A percentile compares a stretch with the other conserved stretches of the same genome.
Evolutionary conservation across 2,113 vertebrate species (phyloP).

Genomic region (Edolisoma coerulescens): DNA sequence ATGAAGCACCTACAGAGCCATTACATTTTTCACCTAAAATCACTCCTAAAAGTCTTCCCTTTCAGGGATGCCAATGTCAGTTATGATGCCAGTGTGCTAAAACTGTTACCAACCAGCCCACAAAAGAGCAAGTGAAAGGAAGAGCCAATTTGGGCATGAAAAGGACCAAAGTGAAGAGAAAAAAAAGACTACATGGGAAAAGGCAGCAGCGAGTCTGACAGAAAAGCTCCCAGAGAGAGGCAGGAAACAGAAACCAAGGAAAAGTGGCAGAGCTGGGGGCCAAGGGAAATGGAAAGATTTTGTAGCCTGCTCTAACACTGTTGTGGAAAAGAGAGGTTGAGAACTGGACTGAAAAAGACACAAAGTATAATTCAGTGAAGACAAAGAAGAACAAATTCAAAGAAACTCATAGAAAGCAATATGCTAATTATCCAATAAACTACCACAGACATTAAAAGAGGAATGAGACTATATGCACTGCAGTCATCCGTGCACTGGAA

Average conservation of each 20-base stretch:
- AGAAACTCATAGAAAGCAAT: background rate
- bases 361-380: background rate
- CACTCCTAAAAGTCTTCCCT: background rate
- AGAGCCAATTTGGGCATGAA: background rate
- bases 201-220: background rate
- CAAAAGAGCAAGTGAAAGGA: background rate
- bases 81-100: background rate
- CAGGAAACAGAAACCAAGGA: background rate
- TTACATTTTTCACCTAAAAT: background rate
- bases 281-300: background rate
- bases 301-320: background rate
- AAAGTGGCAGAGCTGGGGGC: background rate
- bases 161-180: background rate
- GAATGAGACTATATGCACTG: background rate
- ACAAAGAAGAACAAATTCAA: background rate
- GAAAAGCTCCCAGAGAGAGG: background rate
- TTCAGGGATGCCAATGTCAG: background rate
- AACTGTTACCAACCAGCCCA: background rate
- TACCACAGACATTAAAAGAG: rapidly evolving
- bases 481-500: background rate
- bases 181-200: background rate
- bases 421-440: background rate
- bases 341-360: background rate
- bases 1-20: background rate
- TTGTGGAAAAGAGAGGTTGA: background rate